Conservation (phyloP, 2,888 invertebrate genomes). For the Pharmacophagus antenor region DNA sequence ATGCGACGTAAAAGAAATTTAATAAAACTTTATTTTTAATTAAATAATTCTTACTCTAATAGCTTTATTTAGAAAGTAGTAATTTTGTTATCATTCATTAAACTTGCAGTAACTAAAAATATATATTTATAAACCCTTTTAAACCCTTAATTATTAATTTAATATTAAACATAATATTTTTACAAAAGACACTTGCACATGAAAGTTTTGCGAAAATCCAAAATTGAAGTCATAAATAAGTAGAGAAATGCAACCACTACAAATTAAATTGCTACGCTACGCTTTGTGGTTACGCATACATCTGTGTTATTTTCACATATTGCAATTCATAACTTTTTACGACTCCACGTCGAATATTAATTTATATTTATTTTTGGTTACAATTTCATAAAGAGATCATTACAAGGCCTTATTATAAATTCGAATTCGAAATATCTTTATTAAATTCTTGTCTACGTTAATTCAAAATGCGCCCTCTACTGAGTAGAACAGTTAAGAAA, state of each 20-base stretch:
- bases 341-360: background rate
- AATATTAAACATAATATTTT: slow-evolving; percentile 45
- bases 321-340: slow-evolving; percentile 13
- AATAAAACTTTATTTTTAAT: too few species aligned
- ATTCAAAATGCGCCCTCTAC: too few species aligned
- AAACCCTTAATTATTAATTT: too few species aligned
- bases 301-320: slow-evolving; percentile 15
- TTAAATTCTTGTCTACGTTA: too few species aligned
- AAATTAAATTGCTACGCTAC: slow-evolving; percentile 35
- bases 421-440: too few species aligned
- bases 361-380: background rate
- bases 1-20: too few species aligned
- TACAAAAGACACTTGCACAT: slow-evolving; percentile 51
- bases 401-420: background rate
- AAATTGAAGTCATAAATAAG: slow-evolving; percentile 55
- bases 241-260: slow-evolving; percentile 51
- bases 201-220: slow-evolving; percentile 49
- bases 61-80: too few species aligned
- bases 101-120: too few species aligned
- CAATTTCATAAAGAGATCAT: background rate
- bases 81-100: too few species aligned
- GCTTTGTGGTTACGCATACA: slow-evolving; percentile 29
- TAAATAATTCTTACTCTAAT: too few species aligned
- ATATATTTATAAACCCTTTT: too few species aligned
- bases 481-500: too few species aligned